Evolutionary conservation across 2,888 invertebrate species (phyloP), one percentile per base, ranked within the genome.

Genomic region (Tachina grossa): DNA sequence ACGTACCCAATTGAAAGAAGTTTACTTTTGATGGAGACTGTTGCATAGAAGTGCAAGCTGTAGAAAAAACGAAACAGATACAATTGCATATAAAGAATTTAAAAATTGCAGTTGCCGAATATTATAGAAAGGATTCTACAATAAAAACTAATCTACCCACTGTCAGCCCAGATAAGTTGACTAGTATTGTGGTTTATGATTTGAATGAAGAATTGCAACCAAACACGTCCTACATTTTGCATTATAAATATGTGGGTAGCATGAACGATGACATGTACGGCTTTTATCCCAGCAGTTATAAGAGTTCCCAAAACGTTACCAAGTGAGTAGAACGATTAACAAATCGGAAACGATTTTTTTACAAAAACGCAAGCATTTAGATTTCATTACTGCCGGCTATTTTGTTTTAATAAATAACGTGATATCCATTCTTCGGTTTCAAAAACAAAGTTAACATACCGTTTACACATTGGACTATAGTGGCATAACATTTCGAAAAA

Each of bases 181-280:
- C 93, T 0, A 90, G 93, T 83, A 94, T 93, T 87, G 88, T 93
- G 9, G 93, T 89, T 59, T 90, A 94, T 1, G 93, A 93, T 41
- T 84, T 94, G 8, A 86, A 86, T 0, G 61, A 90, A 9, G 22
- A 89, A 0, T 88, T 94, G 51, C 83, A 55, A 3, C 87, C 88
- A 5, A 89, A 90, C 1, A 88, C 80, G 0, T 90, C 91, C 2
- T 94, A 94, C 78, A 92, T 93, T 0, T 85, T 95, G 4, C 90
- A 88, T 10, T 93, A 94, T 76, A 89, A 90, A 2, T 95, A 94
- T 79, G 91, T 90, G 0, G 94, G 93, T 68, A 90, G 92, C 1
- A 94, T 95, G 94, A 92, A 68, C 39, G 93, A 94, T 84, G 92
- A 93, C 83, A 92, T 94, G 90, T 91, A 92, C 31, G 94, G 94